Evolutionary conservation across 2,797 vertebrate genomes (phyloP).

Genomic region (Phalloptychus januarius): DNA sequence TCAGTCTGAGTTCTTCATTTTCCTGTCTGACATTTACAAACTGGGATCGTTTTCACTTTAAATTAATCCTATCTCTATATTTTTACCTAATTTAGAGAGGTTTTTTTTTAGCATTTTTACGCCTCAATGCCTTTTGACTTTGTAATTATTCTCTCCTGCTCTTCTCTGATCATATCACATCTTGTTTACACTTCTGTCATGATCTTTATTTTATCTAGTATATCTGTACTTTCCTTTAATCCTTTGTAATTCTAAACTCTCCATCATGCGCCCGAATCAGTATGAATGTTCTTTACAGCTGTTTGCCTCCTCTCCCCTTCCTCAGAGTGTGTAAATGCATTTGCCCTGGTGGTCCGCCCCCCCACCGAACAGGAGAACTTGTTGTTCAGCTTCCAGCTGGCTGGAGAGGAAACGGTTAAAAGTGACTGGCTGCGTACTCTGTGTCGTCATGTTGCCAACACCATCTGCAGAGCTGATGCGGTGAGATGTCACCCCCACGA

Average conservation of each 20-base stretch:
- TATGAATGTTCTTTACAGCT: neutral
- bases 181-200: neutral
- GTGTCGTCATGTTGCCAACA: constrained; percentile 95
- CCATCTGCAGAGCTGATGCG: constrained; percentile 94
- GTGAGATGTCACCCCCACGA: constrained; percentile 78
- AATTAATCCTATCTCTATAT: neutral
- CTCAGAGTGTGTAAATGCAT: constrained; percentile 93
- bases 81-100: neutral
- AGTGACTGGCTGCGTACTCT: constrained; percentile 89
- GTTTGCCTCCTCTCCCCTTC: constrained; percentile 8
- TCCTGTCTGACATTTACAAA: neutral
- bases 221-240: neutral
- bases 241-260: neutral
- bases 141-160: neutral
- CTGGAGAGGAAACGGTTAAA: constrained; percentile 89
- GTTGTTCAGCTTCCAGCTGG: constrained; percentile 95
- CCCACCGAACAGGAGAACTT: constrained; percentile 95
- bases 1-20: neutral
- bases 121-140: neutral
- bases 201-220: neutral
- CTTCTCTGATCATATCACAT: neutral
- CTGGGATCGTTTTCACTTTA: neutral
- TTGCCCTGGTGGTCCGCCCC: constrained; percentile 92
- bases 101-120: neutral
- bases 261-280: neutral